These are phyloP conservation scores for Sarcophaga peregrina DNA, from an alignment of 1,140 invertebrate genomes.

Conservation along the genomic window DNA sequence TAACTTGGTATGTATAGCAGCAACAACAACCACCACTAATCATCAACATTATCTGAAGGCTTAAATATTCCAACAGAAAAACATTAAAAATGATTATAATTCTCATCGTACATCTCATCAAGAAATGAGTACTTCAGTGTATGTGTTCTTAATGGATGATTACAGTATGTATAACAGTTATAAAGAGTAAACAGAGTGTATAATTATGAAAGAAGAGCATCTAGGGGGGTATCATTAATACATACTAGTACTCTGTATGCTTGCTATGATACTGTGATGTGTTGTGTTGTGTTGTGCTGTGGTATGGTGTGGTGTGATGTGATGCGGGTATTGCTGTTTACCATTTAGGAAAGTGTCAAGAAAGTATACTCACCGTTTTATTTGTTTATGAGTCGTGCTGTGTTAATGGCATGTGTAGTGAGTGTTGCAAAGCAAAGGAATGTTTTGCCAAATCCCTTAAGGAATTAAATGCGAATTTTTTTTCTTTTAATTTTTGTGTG, in stretches of 20 bases:
- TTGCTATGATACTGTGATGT: too few species aligned
- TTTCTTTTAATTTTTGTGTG: background rate
- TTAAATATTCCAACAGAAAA: too few species aligned
- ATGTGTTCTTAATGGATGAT: background rate
- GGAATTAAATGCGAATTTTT: background rate
- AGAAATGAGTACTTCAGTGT: background rate
- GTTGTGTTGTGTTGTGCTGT: background rate
- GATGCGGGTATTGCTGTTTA: background rate
- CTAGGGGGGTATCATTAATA: too few species aligned
- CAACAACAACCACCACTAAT: background rate
- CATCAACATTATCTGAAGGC: too few species aligned
- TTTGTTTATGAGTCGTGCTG: background rate
- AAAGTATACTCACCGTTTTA: background rate
- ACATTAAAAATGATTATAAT: too few species aligned
- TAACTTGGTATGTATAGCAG: background rate
- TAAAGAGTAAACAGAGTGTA: too few species aligned
- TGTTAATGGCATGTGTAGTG: too few species aligned
- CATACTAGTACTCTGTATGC: too few species aligned
- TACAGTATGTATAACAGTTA: too few species aligned
- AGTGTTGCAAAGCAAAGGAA: too few species aligned
- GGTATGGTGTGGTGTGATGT: background rate
- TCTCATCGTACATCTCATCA: too few species aligned
- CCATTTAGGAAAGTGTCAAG: slow-evolving; percentile 15
- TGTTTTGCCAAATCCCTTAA: background rate
- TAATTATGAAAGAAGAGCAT: too few species aligned